Base-by-base conservation (phyloP, 2,888 invertebrate species). In the Rapana venosa region DNA sequence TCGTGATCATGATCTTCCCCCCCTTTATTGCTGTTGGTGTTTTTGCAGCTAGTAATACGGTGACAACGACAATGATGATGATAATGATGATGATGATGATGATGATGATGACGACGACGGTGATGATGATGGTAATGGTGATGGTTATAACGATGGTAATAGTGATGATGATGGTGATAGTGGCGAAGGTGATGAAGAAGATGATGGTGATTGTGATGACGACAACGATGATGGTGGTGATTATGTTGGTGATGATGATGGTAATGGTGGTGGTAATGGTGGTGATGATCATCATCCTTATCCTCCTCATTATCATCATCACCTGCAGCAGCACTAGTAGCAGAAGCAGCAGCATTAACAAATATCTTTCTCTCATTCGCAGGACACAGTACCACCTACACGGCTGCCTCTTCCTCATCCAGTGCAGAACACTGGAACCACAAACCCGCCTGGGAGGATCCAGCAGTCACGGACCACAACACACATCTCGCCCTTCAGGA, bases 81-180 rank as follows among this genome's bases (percentile, higher is more conserved):
- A 79, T 79, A 26, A 79, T 79, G 79, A n/a, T 79, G 79, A 79
- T 79, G 79, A 79, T 79, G 79, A 79, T 79, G 79, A 79, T 79
- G 79, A 79, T 79, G 79, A 79, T 79, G 79, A 79, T 79, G 79
- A 79, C 17, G 79, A 79, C 17, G 79, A 79, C 17, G 79, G 35
- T 79, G 79, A 79, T 79, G 79, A 79, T 79, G 79, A 79, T 79
- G 79, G 17, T 79, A 22, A 79, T 79, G 79, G 17, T 30, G 79
- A 79, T 79, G 22, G 47, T 83, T 0, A 35, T 83, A 36, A 83
- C 26, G 36, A 83, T n/a, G 83, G 35, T 79, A 22, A 79, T 79
- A 22, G 17, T 79, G 79, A 79, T 79, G 79, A 32, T 79, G 79
- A 66, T 66, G 66, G 13, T 66, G 66, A 66, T 6, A 13, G 26